Percentiles rank a stretch among this genome's conserved stretches.
phyloP scores from a whole-genome alignment of 1,140 invertebrate species.

The Drosophila mayri region DNA sequence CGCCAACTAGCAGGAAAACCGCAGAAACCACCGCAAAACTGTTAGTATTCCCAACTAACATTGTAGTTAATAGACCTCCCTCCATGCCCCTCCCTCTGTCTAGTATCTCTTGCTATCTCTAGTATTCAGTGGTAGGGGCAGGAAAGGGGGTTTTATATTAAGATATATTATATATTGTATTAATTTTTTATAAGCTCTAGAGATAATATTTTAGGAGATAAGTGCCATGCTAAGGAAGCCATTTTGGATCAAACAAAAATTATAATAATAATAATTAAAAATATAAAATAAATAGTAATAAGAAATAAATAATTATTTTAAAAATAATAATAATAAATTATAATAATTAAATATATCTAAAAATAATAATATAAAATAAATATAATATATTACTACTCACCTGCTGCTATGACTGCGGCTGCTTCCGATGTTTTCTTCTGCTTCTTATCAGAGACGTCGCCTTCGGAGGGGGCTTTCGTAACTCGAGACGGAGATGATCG shows the following conservation, averaged over 20 bases:
- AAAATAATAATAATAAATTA: not conserved
- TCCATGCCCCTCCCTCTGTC: too few relatives aligned
- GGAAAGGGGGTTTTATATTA: not conserved
- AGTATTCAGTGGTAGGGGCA: not conserved
- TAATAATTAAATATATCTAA: too few relatives aligned
- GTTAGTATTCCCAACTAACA: constrained; percentile 55
- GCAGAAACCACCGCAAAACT: constrained; percentile 57
- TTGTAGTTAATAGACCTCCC: constrained; percentile 17
- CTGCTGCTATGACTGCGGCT: constrained; percentile 33
- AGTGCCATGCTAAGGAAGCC: not conserved
- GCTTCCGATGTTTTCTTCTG: constrained; percentile 24
- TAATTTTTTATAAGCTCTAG: not conserved
- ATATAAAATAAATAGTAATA: not conserved
- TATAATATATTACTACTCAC: constrained; percentile 1
- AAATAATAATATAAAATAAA: not conserved
- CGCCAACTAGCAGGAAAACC: constrained; percentile 63
- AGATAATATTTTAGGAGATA: not conserved
- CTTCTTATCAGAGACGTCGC: constrained; percentile 49
- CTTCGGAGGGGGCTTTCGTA: constrained; percentile 57
- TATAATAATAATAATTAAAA: too few relatives aligned
- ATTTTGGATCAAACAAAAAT: not conserved
- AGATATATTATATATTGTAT: not conserved
- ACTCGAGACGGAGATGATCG: constrained; percentile 49
- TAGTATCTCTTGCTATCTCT: not conserved
- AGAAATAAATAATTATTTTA: too few relatives aligned